phyloP scores from a whole-genome alignment of 2,888 invertebrate genomes.

The Apodemia mormo region DNA sequence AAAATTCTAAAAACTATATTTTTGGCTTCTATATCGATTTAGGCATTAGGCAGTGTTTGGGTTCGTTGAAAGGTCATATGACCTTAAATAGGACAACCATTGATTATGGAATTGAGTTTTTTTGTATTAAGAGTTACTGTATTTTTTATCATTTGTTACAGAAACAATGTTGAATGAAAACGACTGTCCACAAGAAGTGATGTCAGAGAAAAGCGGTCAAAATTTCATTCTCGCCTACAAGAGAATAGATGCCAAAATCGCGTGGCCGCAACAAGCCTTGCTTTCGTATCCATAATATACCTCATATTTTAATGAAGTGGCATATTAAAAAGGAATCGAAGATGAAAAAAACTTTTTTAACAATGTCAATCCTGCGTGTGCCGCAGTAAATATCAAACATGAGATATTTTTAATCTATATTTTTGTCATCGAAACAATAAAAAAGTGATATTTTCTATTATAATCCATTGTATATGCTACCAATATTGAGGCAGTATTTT shows the following conservation, averaged over 20 bases:
- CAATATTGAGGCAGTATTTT: conserved; percentile 64
- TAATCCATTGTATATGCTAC: conserved; percentile 57
- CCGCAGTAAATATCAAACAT: conserved; percentile 33
- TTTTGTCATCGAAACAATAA: conserved; percentile 65
- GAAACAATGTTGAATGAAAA: conserved; percentile 94
- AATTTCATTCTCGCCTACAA: conserved; percentile 97
- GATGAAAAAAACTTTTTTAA: conserved; percentile 21
- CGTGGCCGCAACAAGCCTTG: conserved; percentile 90
- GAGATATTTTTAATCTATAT: conserved; percentile 41
- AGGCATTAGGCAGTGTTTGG: no score
- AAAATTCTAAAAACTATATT: no score
- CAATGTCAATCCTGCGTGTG: conserved; percentile 13
- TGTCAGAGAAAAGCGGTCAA: conserved; percentile 86
- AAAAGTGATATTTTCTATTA: conserved; percentile 74
- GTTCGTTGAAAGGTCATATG: no score
- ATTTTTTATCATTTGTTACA: conserved; percentile 61
- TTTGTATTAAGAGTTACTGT: not conserved
- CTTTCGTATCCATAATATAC: conserved; percentile 64
- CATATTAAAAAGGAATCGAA: conserved; percentile 19
- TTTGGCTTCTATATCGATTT: no score
- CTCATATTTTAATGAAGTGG: conserved; percentile 29
- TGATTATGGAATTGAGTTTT: no score
- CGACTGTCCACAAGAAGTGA: conserved; percentile 95
- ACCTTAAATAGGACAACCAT: no score
- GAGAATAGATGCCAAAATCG: conserved; percentile 97